Conservation (phyloP, 2,888 invertebrate genomes). For the Drosophila anceps region DNA sequence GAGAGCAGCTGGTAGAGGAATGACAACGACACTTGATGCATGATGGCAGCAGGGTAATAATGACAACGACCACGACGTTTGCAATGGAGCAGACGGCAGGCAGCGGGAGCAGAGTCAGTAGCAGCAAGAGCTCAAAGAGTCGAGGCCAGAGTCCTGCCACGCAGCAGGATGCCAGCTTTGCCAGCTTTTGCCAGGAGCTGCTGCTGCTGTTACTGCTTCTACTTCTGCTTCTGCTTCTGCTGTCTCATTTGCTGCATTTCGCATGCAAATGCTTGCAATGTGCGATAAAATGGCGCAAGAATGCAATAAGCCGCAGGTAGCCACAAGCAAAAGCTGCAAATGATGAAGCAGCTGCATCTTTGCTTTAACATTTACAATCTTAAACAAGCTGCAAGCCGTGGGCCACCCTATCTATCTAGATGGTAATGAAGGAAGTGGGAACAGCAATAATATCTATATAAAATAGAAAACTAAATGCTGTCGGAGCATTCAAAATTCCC, state of each 20-base stretch:
- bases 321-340: slow-evolving; percentile 44
- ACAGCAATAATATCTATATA: background rate
- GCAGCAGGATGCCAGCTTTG: slow-evolving; percentile 37
- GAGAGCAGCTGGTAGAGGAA: slow-evolving; percentile 27
- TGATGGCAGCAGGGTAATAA: slow-evolving; percentile 80
- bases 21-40: slow-evolving; percentile 80
- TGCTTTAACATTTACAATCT: slow-evolving; percentile 28
- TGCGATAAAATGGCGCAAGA: slow-evolving; percentile 66
- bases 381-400: slow-evolving; percentile 1
- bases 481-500: background rate
- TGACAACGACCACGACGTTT: slow-evolving; percentile 67
- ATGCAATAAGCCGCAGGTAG: slow-evolving; percentile 67
- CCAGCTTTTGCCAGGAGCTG: slow-evolving; percentile 21
- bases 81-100: slow-evolving; percentile 58
- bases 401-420: background rate
- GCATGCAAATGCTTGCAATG: slow-evolving; percentile 76
- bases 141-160: slow-evolving; percentile 43
- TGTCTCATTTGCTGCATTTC: slow-evolving; percentile 71
- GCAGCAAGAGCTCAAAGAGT: slow-evolving; percentile 43
- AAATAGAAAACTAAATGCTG: background rate
- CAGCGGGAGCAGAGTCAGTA: slow-evolving; percentile 7
- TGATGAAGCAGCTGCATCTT: slow-evolving; percentile 39
- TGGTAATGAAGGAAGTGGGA: background rate
- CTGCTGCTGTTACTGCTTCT: background rate
- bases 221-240: background rate